These are phyloP conservation scores for Andrena hattorfiana DNA, from an alignment of 2,888 invertebrate genomes.

Conservation along the genomic window DNA sequence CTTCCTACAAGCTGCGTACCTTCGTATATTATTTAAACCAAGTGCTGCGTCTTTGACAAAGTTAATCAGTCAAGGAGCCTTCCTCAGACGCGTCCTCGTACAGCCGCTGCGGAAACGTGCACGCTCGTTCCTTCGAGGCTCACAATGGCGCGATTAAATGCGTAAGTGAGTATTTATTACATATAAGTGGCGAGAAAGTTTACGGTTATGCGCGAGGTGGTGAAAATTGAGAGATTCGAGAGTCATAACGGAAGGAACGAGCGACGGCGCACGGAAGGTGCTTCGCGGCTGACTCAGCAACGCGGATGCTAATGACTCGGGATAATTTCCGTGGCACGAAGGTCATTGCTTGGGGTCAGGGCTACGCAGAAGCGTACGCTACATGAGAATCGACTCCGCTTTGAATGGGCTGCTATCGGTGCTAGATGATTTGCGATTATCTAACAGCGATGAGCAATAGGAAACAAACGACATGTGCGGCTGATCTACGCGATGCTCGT, in stretches of 20 bases:
- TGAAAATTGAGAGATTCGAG: slow-evolving; percentile 56
- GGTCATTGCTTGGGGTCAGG: slow-evolving; percentile 47
- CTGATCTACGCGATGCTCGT: neutral
- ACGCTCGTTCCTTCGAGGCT: neutral
- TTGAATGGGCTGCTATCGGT: neutral
- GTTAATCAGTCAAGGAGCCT: too few relatives aligned
- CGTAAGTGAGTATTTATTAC: slow-evolving; percentile 19
- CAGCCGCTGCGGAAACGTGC: neutral
- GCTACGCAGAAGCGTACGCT: neutral
- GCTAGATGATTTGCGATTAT: slow-evolving; percentile 15
- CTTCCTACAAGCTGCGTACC: neutral
- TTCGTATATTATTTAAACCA: neutral
- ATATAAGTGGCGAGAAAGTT: slow-evolving; percentile 13
- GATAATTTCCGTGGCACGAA: slow-evolving; percentile 54
- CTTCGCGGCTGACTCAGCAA: slow-evolving; percentile 29
- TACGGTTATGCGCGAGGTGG: slow-evolving; percentile 20
- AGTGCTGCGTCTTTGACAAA: too few relatives aligned
- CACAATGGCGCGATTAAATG: slow-evolving; percentile 26
- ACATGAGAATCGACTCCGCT: slow-evolving; percentile 1
- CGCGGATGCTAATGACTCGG: slow-evolving; percentile 64
- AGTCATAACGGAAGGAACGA: slow-evolving; percentile 62
- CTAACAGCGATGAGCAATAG: neutral
- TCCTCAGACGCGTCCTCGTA: neutral
- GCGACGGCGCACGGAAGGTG: slow-evolving; percentile 52
- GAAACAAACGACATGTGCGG: neutral